Conservation (phyloP, 2,888 invertebrate species). For the Heteropelma amictum region DNA sequence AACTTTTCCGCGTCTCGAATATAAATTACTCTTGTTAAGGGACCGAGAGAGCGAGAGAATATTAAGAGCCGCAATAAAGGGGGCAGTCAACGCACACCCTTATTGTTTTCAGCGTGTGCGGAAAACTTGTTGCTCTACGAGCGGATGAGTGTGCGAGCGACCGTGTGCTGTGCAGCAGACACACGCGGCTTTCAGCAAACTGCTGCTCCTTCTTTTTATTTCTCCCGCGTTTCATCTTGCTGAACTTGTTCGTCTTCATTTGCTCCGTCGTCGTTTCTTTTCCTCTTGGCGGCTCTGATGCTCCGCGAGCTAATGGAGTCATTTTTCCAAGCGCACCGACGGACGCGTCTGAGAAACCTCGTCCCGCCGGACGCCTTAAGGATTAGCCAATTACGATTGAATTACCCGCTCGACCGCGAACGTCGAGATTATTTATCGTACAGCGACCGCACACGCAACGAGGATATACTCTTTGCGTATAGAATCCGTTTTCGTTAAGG, state of each 20-base stretch:
- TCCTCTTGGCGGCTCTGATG: slow-evolving; percentile 33
- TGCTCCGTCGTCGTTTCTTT: neutral
- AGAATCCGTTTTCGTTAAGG: too few species aligned
- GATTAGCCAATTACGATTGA: slow-evolving; percentile 78
- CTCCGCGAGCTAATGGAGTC: slow-evolving; percentile 74
- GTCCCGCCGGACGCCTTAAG: slow-evolving; percentile 65
- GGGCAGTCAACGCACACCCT: slow-evolving; percentile 74
- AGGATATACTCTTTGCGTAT: too few species aligned
- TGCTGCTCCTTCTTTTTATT: slow-evolving; percentile 55
- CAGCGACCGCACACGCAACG: too few species aligned
- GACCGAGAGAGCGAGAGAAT: slow-evolving; percentile 7
- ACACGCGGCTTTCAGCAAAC: too few species aligned
- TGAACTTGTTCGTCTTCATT: slow-evolving; percentile 33
- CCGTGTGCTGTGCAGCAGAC: slow-evolving; percentile 9
- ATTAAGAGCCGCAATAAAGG: too few species aligned
- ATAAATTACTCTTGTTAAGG: slow-evolving; percentile 75
- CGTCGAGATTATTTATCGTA: slow-evolving; percentile 50
- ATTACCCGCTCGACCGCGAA: slow-evolving; percentile 67
- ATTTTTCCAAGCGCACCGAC: slow-evolving; percentile 71
- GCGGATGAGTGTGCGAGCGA: slow-evolving; percentile 26
- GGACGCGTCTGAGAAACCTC: slow-evolving; percentile 47
- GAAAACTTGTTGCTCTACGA: slow-evolving; percentile 73
- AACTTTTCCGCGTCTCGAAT: slow-evolving; percentile 59
- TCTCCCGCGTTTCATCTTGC: too few species aligned
- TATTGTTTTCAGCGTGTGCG: slow-evolving; percentile 68